These are phyloP conservation scores for Drosophila prolongata DNA, from an alignment of 2,888 invertebrate species.

Conservation along the genomic window DNA sequence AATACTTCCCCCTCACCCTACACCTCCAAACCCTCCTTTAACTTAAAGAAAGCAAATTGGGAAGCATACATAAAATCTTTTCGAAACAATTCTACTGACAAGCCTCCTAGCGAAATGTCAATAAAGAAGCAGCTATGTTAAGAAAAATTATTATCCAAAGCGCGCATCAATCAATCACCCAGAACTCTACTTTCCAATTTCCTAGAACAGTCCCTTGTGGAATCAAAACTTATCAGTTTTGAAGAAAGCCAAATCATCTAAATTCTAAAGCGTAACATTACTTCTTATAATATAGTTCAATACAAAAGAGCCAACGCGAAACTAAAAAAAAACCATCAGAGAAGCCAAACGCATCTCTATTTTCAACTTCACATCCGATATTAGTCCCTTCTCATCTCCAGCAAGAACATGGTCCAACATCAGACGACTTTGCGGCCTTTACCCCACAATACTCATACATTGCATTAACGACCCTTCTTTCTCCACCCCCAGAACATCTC, in stretches of 20 bases:
- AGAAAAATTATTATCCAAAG: not conserved
- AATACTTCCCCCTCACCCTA: too few relatives aligned
- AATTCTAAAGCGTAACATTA: not conserved
- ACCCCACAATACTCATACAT: not conserved
- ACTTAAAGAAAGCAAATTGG: too few relatives aligned
- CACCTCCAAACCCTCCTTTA: too few relatives aligned
- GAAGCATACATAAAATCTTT: too few relatives aligned
- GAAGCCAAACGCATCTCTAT: not conserved
- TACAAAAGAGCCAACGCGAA: not conserved
- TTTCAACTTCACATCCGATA: too few relatives aligned
- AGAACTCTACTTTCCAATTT: not conserved
- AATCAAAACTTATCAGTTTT: not conserved
- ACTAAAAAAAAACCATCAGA: not conserved
- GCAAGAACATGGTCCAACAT: not conserved
- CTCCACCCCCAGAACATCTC: not conserved
- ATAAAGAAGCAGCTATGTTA: too few relatives aligned
- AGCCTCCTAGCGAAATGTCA: too few relatives aligned
- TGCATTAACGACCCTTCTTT: not conserved
- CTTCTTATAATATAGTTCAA: not conserved
- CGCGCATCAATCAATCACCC: not conserved
- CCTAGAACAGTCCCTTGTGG: not conserved
- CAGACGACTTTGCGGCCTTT: not conserved
- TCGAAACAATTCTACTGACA: too few relatives aligned
- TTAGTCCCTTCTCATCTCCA: not conserved
- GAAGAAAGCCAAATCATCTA: not conserved